These are phyloP conservation scores for Myrmophylax atrothorax DNA, from an alignment of 2,113 vertebrate genomes.

Conservation along the genomic window DNA sequence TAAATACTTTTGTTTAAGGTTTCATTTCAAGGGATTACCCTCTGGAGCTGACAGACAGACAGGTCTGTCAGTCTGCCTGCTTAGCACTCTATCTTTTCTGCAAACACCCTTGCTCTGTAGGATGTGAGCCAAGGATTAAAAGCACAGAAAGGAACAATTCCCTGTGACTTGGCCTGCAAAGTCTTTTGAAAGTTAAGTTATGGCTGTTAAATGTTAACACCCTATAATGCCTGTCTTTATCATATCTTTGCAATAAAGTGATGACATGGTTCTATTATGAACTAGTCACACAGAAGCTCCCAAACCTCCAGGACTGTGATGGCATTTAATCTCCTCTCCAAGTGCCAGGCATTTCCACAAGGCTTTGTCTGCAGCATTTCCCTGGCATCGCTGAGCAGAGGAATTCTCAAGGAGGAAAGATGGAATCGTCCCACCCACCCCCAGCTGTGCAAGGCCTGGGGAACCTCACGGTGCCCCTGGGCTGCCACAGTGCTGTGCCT, in stretches of 20 bases:
- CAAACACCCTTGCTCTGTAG: not conserved
- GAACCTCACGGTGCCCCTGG: not conserved
- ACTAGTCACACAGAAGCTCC: not conserved
- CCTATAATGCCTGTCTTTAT: slow-evolving; percentile 1
- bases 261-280: slow-evolving; percentile 15
- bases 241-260: slow-evolving; percentile 4
- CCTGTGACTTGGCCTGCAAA: slow-evolving; percentile 1
- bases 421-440: not conserved
- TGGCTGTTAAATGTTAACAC: slow-evolving; percentile 55
- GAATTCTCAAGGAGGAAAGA: not conserved
- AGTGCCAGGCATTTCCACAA: not conserved
- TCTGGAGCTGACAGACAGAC: not conserved
- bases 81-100: slow-evolving; percentile 6
- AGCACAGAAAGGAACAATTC: slow-evolving; percentile 16
- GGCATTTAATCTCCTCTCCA: slow-evolving; percentile 18
- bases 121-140: slow-evolving; percentile 28
- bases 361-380: not conserved
- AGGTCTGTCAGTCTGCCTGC: not conserved
- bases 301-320: not conserved
- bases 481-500: not conserved
- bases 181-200: slow-evolving; percentile 38
- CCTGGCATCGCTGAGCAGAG: not conserved
- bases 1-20: not conserved
- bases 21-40: not conserved
- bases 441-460: not conserved